phyloP scores from a whole-genome alignment of 2,888 invertebrate genomes.

The Agrilus cyanescens region DNA sequence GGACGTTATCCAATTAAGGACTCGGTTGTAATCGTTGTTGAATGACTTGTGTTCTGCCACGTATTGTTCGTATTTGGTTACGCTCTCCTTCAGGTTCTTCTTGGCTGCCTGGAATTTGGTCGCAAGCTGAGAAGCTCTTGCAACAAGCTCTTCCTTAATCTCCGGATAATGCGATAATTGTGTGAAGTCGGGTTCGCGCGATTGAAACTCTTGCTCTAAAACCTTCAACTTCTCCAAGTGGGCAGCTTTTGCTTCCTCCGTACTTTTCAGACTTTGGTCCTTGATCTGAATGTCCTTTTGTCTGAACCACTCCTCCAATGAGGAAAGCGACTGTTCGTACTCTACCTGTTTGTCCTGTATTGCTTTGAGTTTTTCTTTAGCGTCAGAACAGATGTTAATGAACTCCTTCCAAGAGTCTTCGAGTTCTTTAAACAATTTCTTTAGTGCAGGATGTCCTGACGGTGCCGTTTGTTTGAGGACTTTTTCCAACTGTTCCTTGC shows the following conservation, averaged over 20 bases:
- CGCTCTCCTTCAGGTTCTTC: constrained; percentile 71
- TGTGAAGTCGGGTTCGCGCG: constrained; percentile 55
- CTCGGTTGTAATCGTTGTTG: constrained; percentile 58
- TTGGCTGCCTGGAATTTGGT: constrained; percentile 73
- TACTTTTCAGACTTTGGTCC: constrained; percentile 80
- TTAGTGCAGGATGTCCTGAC: constrained; percentile 60
- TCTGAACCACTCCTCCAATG: constrained; percentile 74
- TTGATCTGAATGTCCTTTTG: constrained; percentile 74
- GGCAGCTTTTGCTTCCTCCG: constrained; percentile 66
- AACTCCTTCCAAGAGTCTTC: constrained; percentile 66
- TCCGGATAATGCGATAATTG: constrained; percentile 57
- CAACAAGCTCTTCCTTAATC: constrained; percentile 58
- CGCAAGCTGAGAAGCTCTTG: constrained; percentile 63
- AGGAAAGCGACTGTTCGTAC: constrained; percentile 66
- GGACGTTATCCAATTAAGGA: constrained; percentile 62
- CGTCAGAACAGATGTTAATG: constrained; percentile 55
- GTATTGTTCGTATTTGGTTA: constrained; percentile 70
- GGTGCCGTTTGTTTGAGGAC: constrained; percentile 68
- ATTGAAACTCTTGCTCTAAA: constrained; percentile 56
- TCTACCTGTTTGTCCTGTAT: constrained; percentile 71
- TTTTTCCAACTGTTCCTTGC: constrained; percentile 57
- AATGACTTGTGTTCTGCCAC: constrained; percentile 78
- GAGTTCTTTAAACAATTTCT: constrained; percentile 62
- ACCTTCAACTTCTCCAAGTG: constrained; percentile 67
- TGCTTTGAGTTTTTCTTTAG: constrained; percentile 60